A percentile compares a stretch with the other conserved stretches of the same genome.
phyloP scores from a whole-genome alignment of 1,140 invertebrate genomes.

The Trypoxylus dichotomus region DNA sequence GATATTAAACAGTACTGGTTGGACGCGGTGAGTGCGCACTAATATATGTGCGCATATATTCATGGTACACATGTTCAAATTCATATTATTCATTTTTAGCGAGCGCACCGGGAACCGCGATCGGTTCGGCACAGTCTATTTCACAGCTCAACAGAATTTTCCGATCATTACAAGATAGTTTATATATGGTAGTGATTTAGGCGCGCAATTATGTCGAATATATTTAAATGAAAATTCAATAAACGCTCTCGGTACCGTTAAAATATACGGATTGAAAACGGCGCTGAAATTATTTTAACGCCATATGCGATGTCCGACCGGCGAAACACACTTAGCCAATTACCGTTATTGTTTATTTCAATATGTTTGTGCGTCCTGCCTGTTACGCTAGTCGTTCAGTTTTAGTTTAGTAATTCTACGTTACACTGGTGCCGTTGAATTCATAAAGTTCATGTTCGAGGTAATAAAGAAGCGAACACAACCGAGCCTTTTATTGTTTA shows the following conservation, averaged over 20 bases:
- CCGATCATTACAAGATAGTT: constrained; percentile 14
- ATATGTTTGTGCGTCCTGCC: constrained; percentile 10
- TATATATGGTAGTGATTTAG: constrained; percentile 10
- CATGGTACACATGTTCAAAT: background rate
- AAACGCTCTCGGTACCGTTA: constrained; percentile 19
- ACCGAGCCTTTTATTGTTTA: background rate
- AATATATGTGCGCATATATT: background rate
- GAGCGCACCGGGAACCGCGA: background rate
- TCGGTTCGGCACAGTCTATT: background rate
- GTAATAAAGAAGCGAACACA: background rate
- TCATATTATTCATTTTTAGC: constrained; percentile 12
- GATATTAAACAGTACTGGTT: background rate
- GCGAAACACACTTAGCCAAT: constrained; percentile 28
- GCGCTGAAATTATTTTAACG: constrained; percentile 25
- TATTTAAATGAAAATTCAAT: constrained; percentile 30
- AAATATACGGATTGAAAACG: constrained; percentile 23
- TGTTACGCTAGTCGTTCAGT: constrained; percentile 2
- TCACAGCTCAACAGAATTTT: constrained; percentile 22
- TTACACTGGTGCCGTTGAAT: background rate
- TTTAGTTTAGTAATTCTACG: constrained; percentile 3
- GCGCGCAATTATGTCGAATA: constrained; percentile 19
- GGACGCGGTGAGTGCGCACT: background rate
- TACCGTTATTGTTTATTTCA: constrained; percentile 32
- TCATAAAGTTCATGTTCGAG: background rate
- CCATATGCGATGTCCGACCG: constrained; percentile 22